Base-by-base conservation (phyloP, 2,888 invertebrate genomes). In the Bombylius major region DNA sequence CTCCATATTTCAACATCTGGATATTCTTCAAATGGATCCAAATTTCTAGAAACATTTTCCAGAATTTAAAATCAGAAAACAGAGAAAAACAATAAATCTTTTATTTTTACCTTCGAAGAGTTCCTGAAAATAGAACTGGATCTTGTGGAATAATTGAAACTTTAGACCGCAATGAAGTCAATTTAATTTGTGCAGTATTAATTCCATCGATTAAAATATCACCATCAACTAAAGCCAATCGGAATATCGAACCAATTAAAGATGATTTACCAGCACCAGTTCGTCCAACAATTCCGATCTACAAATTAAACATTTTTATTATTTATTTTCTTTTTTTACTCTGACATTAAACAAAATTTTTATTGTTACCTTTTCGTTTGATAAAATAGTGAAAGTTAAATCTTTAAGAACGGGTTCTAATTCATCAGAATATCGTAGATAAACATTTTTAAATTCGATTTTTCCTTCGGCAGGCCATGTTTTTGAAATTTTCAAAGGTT, bases 391-490 rank as follows among this genome's bases (percentile, higher is more conserved):
- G 42, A 82, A 70, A 46, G 80, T 81, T 62, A 93, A 76, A 59
- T 83, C 83, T 56, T 83, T 83, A 57, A 93, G 78, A 45, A 91
- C 90, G 46, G 91, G 80, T 67, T 90, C 89, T 56, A 87, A 75
- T n/a, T 85, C 89, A 62, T 84, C 79, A 62, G 89, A 79, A 75
- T 93, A 92, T 5, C 88, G 80, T 53, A 86, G 69, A 46, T 73
- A 76, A 61, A 80, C 73, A 46, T 77, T 65, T 42, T 70, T 67
- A 61, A 82, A 81, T 47, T 66, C 65, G 31, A 82, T 72, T 60
- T 69, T 67, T 9, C 81, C 82, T 5, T 71, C 65, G 1, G 63
- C 62, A 0, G 82, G 82, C 82, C 82, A 82, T 11, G 48, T 47
- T 55, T 60, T 60, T 6, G 51, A 14, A n/a, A 61, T 9, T 44